phyloP scores from a whole-genome alignment of 2,888 invertebrate genomes.

The Chouioia cunea region DNA sequence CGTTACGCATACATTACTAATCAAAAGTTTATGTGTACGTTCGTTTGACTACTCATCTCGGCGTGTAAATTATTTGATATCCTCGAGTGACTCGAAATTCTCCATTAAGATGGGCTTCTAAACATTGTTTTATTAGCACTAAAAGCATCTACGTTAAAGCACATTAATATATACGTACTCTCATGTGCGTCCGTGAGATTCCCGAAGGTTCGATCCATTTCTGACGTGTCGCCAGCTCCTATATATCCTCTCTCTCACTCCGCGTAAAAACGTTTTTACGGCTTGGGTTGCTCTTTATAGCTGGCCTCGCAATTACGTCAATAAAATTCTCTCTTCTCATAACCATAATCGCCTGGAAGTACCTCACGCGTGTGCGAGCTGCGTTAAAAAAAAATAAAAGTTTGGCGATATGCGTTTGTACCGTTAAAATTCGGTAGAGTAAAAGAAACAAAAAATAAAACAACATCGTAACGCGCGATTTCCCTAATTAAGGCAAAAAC shows the following conservation, averaged over 20 bases:
- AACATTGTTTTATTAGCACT: conserved; percentile 33
- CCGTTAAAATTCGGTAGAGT: neutral
- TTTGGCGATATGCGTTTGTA: neutral
- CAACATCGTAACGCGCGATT: conserved; percentile 6
- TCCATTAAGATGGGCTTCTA: neutral
- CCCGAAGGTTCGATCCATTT: conserved; percentile 32
- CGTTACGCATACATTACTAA: no score
- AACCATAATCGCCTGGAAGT: conserved; percentile 32
- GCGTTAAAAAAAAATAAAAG: conserved; percentile 2
- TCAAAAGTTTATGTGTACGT: no score
- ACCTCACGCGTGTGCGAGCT: conserved; percentile 3
- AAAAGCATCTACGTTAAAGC: conserved; percentile 15
- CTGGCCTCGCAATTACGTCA: conserved; percentile 27
- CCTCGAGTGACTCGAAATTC: no score
- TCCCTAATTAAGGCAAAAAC: conserved; percentile 39
- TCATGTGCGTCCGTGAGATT: conserved; percentile 10
- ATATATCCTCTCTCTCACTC: conserved; percentile 1
- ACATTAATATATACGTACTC: conserved; percentile 6
- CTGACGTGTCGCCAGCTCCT: neutral
- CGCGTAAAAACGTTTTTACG: conserved; percentile 32
- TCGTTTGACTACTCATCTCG: no score
- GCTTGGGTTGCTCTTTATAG: conserved; percentile 26
- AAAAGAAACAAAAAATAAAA: no score
- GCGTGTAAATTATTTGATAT: no score
- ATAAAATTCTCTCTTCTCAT: conserved; percentile 32